A percentile compares a stretch with the other conserved stretches of the same genome.
These are phyloP conservation scores for Chelmon rostratus DNA, from an alignment of 2,797 vertebrate genomes.

Conservation along the genomic window DNA sequence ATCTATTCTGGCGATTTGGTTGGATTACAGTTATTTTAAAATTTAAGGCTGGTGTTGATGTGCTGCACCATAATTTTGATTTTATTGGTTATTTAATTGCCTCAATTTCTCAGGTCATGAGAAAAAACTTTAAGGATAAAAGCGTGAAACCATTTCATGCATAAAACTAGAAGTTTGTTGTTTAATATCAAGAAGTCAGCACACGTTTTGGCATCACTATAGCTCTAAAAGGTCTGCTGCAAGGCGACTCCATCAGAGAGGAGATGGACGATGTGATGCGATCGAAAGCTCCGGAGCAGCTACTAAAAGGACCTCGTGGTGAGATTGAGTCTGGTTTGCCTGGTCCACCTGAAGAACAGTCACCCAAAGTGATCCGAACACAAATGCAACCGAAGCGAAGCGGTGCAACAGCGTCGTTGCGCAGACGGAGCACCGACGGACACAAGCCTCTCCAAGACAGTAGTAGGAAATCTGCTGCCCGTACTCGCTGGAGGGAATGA, in stretches of 20 bases:
- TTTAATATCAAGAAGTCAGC: not conserved
- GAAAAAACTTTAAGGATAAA: not conserved
- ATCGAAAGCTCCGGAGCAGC: too few relatives aligned
- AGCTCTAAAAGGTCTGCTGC: not conserved
- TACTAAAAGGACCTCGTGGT: too few relatives aligned
- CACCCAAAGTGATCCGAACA: not conserved
- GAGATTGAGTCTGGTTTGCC: too few relatives aligned
- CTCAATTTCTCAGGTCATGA: not conserved
- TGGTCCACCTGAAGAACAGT: too few relatives aligned
- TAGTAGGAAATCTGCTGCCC: constrained; percentile 64
- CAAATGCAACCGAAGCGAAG: not conserved
- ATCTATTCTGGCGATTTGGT: too few relatives aligned
- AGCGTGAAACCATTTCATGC: not conserved
- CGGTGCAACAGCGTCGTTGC: not conserved
- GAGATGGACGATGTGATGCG: constrained; percentile 1
- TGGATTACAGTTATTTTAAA: not conserved
- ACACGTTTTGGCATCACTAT: not conserved
- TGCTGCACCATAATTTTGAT: not conserved
- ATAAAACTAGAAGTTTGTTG: not conserved
- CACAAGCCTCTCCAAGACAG: constrained; percentile 34
- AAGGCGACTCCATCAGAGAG: not conserved
- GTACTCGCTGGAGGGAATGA: constrained; percentile 44
- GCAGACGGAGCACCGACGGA: not conserved
- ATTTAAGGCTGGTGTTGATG: constrained; percentile 2
- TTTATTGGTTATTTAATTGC: not conserved